These are phyloP conservation scores for Goniozus legneri DNA, from an alignment of 1,140 invertebrate species.

Conservation along the genomic window DNA sequence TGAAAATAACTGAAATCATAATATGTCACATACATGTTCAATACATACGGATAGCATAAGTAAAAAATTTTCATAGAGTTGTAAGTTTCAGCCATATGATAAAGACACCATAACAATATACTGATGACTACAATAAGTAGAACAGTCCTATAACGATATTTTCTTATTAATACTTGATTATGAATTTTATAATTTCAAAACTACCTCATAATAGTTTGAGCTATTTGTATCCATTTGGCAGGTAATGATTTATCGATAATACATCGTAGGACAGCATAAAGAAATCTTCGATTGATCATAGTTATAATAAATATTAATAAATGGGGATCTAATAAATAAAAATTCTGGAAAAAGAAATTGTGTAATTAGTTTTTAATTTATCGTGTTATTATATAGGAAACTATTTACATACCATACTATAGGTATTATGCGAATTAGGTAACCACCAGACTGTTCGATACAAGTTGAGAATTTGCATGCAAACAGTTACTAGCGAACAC, in stretches of 20 bases:
- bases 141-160: constrained; percentile 57
- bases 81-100: constrained; percentile 69
- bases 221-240: constrained; percentile 32
- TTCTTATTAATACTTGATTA: constrained; percentile 8
- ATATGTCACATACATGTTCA: neutral
- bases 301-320: constrained; percentile 78
- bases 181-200: constrained; percentile 7
- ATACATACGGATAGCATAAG: constrained; percentile 78
- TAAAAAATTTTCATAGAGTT: constrained; percentile 73
- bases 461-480: constrained; percentile 88
- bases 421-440: constrained; percentile 83
- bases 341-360: constrained; percentile 73
- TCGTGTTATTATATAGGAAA: constrained; percentile 24
- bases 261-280: constrained; percentile 64
- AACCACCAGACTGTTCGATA: constrained; percentile 98
- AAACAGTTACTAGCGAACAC: constrained; percentile 70
- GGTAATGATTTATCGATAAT: constrained; percentile 38
- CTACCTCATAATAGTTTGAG: constrained; percentile 46
- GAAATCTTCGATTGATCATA: constrained; percentile 72
- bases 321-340: constrained; percentile 89
- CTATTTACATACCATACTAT: constrained; percentile 73
- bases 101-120: constrained; percentile 65
- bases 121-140: constrained; percentile 55
- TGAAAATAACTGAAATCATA: constrained; percentile 8
- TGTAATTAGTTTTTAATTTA: constrained; percentile 1